A percentile compares a stretch with the other conserved stretches of the same genome.
Conservation (phyloP, 35 echinoderm and acorn worm species). For the Amphiura filiformis region DNA sequence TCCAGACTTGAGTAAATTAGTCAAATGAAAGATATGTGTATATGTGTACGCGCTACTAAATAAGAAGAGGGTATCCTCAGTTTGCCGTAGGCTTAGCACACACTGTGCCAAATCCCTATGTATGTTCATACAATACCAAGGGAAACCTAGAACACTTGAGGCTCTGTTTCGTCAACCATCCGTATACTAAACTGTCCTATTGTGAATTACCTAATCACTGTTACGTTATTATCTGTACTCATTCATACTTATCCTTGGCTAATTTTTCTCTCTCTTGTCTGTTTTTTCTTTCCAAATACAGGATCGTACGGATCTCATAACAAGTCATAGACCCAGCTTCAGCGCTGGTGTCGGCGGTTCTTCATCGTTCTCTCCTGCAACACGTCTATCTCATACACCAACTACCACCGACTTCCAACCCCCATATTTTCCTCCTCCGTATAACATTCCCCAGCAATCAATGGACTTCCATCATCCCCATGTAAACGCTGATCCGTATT, state of each 20-base stretch:
- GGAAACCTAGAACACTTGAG: slow-evolving; percentile 1
- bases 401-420: slow-evolving; percentile 96
- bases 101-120: neutral
- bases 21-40: neutral
- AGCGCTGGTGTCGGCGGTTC: slow-evolving; percentile 79
- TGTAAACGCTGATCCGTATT: slow-evolving; percentile 92
- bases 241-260: neutral
- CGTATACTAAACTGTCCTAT: neutral
- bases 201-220: neutral
- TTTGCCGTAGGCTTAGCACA: slow-evolving; percentile 1
- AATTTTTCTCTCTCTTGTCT: neutral
- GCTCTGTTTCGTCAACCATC: neutral
- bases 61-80: neutral
- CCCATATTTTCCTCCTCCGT: slow-evolving; percentile 94
- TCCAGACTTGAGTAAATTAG: neutral
- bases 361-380: slow-evolving; percentile 83
- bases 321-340: slow-evolving; percentile 86
- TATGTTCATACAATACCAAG: neutral
- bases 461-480: slow-evolving; percentile 95
- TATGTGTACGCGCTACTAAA: too few species aligned
- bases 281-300: slow-evolving; percentile 29
- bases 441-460: slow-evolving; percentile 95
- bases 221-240: neutral
- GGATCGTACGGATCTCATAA: slow-evolving; percentile 88
- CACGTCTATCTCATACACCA: slow-evolving; percentile 85